phyloP scores from a whole-genome alignment of 2,888 invertebrate genomes.

The Amphipyra tragopoginis region DNA sequence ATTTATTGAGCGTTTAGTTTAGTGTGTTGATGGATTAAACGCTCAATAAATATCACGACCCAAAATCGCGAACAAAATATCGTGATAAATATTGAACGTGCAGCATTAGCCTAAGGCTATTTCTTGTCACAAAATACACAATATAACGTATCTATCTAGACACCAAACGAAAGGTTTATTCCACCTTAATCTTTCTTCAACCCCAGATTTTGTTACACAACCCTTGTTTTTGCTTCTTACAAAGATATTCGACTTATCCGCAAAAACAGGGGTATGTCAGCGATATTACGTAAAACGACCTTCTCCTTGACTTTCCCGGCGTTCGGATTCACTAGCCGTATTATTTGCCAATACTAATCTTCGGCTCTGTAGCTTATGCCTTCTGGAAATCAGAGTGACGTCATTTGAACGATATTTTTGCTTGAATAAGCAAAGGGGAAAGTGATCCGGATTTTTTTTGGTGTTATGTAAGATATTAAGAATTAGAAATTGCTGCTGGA shows the following conservation, averaged over 20 bases:
- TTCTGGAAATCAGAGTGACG: constrained; percentile 21
- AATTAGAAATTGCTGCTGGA: no score
- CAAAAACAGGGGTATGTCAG: constrained; percentile 36
- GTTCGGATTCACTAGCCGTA: constrained; percentile 27
- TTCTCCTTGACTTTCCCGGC: constrained; percentile 31
- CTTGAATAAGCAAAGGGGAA: constrained; percentile 30
- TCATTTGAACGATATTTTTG: constrained; percentile 29
- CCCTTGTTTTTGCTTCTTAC: constrained; percentile 40
- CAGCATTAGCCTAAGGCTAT: no score
- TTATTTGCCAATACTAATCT: constrained; percentile 45
- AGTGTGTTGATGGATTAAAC: no score
- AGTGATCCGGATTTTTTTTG: no score
- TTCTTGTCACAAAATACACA: no score
- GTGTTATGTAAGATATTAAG: no score
- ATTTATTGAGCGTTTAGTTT: no score
- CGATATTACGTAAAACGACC: constrained; percentile 36
- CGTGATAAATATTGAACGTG: no score
- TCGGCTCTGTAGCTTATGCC: constrained; percentile 28
- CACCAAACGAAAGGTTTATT: constrained; percentile 6
- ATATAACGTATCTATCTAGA: background rate
- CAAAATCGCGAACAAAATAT: no score
- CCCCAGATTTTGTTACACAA: constrained; percentile 9
- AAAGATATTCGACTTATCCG: constrained; percentile 13
- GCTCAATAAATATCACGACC: no score
- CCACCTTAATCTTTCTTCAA: constrained; percentile 7